Evolutionary conservation across 2,113 vertebrate species (phyloP).

Genomic region (Bos indicus): DNA sequence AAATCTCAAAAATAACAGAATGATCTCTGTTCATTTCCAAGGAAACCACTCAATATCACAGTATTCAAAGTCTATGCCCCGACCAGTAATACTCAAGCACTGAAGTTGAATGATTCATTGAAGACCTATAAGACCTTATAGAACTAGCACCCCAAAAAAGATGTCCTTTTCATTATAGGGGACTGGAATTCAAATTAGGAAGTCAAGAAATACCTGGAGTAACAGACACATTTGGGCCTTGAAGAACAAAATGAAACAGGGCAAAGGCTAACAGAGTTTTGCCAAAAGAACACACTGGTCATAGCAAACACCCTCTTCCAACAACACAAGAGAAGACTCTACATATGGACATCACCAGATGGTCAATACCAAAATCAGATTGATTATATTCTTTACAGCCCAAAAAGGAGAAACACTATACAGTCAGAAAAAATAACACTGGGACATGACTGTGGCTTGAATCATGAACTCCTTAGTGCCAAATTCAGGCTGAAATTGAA

Average conservation of each 20-base stretch:
- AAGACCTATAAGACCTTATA: not conserved
- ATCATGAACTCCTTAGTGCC: not conserved
- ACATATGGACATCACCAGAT: not conserved
- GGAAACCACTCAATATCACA: not conserved
- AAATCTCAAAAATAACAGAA: not conserved
- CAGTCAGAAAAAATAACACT: not conserved
- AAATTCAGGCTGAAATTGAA: not conserved
- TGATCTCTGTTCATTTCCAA: not conserved
- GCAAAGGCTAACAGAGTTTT: not conserved
- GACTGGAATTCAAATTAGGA: not conserved
- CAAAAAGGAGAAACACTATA: not conserved
- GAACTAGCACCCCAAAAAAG: not conserved
- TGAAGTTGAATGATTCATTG: not conserved
- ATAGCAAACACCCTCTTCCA: not conserved
- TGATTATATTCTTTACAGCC: not conserved
- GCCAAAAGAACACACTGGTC: not conserved
- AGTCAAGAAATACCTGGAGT: not conserved
- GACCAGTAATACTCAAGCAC: not conserved
- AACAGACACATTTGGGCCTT: not conserved
- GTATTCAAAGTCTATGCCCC: not conserved
- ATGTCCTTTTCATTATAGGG: not conserved
- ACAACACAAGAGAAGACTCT: not conserved
- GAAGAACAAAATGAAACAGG: not conserved
- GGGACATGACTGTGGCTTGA: not conserved
- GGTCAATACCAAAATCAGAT: not conserved